These are phyloP conservation scores for Zeugodacus cucurbitae DNA, from an alignment of 1,140 invertebrate species.

Conservation along the genomic window DNA sequence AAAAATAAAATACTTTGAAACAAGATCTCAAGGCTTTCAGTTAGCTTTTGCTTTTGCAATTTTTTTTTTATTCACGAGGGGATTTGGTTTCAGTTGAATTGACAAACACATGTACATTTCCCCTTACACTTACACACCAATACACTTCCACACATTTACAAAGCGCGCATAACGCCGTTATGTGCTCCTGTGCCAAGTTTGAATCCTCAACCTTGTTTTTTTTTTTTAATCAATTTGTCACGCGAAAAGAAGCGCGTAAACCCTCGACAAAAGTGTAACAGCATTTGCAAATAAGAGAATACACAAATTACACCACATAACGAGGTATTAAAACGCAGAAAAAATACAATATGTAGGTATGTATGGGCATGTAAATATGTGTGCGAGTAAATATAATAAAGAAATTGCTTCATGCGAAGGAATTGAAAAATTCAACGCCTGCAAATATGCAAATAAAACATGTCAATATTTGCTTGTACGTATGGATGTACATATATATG, in stretches of 20 bases:
- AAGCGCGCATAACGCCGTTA: too few species aligned
- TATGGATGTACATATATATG: too few species aligned
- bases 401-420: not conserved
- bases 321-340: not conserved
- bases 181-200: too few species aligned
- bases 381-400: not conserved
- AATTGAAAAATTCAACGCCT: not conserved
- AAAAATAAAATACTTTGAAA: too few species aligned
- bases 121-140: too few species aligned
- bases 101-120: too few species aligned
- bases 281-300: not conserved
- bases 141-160: too few species aligned
- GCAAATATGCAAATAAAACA: slow-evolving; percentile 1
- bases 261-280: not conserved
- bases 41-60: too few species aligned
- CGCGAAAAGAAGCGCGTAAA: not conserved
- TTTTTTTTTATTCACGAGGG: too few species aligned
- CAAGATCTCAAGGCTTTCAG: too few species aligned
- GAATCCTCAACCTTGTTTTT: too few species aligned
- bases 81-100: too few species aligned
- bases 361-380: not conserved
- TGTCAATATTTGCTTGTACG: not conserved
- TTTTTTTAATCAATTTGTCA: slow-evolving; percentile 2
- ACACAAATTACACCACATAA: not conserved
- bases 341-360: not conserved